Evolutionary conservation across 1,140 invertebrate genomes (phyloP), one percentile per base, ranked within the genome.

Genomic region (Papilio aristodemus): DNA sequence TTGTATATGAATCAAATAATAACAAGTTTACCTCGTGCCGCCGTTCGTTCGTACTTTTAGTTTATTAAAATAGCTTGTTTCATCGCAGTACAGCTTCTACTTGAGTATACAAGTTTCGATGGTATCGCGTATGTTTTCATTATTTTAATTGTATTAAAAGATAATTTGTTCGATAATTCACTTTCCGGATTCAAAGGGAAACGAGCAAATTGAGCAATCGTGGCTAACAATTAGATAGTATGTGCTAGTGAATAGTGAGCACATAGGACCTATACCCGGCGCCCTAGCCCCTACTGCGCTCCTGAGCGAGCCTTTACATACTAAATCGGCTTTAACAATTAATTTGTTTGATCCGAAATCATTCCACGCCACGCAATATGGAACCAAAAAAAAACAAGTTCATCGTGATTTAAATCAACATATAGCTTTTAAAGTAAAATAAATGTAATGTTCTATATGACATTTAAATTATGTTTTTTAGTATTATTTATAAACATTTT

Each of bases 1-100:
- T 71, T 72, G 62, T 70, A 70, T 69, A 71, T 58, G 43, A 72
- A 75, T 75, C 73, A 77, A 79, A 71, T 68, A 75, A 63, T 69
- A 73, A 64, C 74, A 68, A 70, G 78, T 78, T 81, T 78, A 62
- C 81, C 79, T 79, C 77, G 72, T 77, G 72, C 71, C 67, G 60
- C 58, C 72, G 62, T 71, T 72, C 72, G 73, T 67, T 80, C 6
- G 27, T 10, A 54, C 2, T 54, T 54, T 22, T 54, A 54, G 11
- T 14, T 76, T 73, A 76, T 73, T 75, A 68, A 79, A 74, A 79
- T 78, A 68, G 64, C 41, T 46, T 54, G 9, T 22, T 54, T 54
- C 19, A 25, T 13, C 11, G 19, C 58, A 72, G 72, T 75, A 74
- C 67, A 75, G 7, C 7, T 70, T 60, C 62, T 59, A 71, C 68